Percentiles rank a stretch among this genome's conserved stretches.
These are phyloP conservation scores for Montipora efflorescens DNA, from an alignment of 64 coral and sea anemone genomes.

Conservation along the genomic window DNA sequence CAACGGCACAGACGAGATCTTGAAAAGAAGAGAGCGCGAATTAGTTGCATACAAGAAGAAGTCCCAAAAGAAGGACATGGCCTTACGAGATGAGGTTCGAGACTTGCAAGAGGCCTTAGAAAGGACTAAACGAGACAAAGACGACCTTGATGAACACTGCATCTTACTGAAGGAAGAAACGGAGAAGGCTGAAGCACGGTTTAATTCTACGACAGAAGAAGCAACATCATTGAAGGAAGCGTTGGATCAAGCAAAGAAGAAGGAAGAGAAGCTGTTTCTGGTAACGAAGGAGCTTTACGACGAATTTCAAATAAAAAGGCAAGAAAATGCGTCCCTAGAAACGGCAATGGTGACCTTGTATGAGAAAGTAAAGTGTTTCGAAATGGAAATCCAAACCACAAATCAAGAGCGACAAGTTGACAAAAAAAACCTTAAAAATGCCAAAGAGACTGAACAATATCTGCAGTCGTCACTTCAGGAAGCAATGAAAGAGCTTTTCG, in stretches of 20 bases:
- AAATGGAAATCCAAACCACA: neutral
- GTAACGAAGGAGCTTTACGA: conserved; percentile 13
- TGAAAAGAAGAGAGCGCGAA: conserved; percentile 5
- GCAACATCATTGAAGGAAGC: neutral
- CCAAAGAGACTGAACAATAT: conserved; percentile 11
- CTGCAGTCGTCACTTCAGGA: conserved; percentile 32
- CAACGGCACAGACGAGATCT: conserved; percentile 6
- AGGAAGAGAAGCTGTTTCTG: conserved; percentile 10
- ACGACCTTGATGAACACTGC: conserved; percentile 38
- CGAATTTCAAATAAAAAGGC: conserved; percentile 6
- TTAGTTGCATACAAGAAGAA: neutral
- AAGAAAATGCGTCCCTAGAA: neutral
- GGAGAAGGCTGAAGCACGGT: neutral
- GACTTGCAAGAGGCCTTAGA: conserved; percentile 7
- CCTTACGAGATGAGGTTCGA: neutral
- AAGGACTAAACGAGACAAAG: neutral
- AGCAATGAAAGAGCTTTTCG: conserved; percentile 8
- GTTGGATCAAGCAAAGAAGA: conserved; percentile 4
- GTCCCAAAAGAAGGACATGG: neutral
- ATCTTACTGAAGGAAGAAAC: neutral
- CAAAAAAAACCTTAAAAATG: conserved; percentile 41
- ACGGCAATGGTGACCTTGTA: neutral
- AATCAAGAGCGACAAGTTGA: conserved; percentile 25
- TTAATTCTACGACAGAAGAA: neutral
- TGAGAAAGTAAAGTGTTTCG: conserved; percentile 25